phyloP scores from a whole-genome alignment of 2,797 vertebrate species.

The Tamandua tetradactyla region DNA sequence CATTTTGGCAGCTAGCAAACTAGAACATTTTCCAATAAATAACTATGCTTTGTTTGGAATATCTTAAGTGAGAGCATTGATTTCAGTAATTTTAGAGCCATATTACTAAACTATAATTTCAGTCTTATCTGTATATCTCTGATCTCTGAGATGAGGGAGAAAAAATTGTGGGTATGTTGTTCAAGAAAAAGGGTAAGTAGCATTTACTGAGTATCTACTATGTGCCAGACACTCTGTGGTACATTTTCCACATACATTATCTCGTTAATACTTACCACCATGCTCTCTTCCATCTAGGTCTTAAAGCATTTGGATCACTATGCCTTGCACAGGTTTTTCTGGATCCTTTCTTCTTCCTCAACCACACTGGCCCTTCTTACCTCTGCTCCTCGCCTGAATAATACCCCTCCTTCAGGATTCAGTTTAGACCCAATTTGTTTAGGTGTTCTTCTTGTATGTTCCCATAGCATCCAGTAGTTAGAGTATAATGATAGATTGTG shows the following conservation, averaged over 20 bases:
- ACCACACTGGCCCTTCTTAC: not conserved
- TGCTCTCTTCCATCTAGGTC: not conserved
- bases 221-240: not conserved
- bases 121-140: not conserved
- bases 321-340: not conserved
- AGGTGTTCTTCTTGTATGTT: not conserved
- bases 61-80: not conserved
- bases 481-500: not conserved
- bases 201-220: not conserved
- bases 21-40: no score
- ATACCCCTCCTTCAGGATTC: not conserved
- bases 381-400: not conserved
- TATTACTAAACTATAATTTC: not conserved
- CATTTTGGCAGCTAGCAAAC: no score
- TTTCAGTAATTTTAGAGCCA: not conserved
- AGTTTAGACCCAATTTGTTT: not conserved
- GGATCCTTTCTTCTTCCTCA: not conserved
- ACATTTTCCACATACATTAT: not conserved
- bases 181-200: not conserved
- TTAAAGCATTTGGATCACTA: not conserved
- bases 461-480: not conserved
- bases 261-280: not conserved
- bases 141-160: not conserved
- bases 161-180: not conserved
- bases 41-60: not conserved